These are phyloP conservation scores for Myotis planiceps DNA, from an alignment of 2,797 vertebrate species.

Conservation along the genomic window DNA sequence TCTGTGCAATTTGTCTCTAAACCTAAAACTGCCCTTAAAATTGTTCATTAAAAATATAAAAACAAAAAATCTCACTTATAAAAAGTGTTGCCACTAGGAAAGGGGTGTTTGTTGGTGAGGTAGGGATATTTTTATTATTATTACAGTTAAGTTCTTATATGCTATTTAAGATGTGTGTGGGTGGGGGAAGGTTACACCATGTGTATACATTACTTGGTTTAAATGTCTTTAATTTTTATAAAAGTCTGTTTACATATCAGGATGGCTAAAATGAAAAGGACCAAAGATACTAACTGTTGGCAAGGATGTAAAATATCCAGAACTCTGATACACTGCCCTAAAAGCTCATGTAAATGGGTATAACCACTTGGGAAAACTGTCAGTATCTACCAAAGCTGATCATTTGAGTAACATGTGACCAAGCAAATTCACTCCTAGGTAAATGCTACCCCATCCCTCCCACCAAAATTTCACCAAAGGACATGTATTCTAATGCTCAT, in stretches of 20 bases:
- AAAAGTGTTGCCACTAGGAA: not conserved
- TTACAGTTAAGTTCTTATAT: not conserved
- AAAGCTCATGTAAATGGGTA: not conserved
- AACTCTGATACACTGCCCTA: not conserved
- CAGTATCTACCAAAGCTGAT: not conserved
- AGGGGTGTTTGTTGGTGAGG: not conserved
- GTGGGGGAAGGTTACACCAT: not conserved
- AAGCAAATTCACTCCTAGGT: not conserved
- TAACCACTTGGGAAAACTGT: not conserved
- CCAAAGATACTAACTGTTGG: not conserved
- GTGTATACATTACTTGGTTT: not conserved
- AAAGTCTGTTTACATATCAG: not conserved
- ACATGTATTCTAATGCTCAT: not conserved
- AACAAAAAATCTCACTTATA: not conserved
- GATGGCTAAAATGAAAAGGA: not conserved
- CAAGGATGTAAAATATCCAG: not conserved
- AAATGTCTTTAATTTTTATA: not conserved
- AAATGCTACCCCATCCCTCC: not conserved
- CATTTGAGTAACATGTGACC: not conserved
- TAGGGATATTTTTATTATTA: not conserved
- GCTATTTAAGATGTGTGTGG: not conserved
- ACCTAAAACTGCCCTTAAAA: not conserved
- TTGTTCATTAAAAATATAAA: not conserved
- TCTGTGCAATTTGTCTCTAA: not conserved
- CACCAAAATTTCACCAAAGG: not conserved